Base-by-base conservation (phyloP, 1,140 invertebrate genomes). In the Bombus fervidus region DNA sequence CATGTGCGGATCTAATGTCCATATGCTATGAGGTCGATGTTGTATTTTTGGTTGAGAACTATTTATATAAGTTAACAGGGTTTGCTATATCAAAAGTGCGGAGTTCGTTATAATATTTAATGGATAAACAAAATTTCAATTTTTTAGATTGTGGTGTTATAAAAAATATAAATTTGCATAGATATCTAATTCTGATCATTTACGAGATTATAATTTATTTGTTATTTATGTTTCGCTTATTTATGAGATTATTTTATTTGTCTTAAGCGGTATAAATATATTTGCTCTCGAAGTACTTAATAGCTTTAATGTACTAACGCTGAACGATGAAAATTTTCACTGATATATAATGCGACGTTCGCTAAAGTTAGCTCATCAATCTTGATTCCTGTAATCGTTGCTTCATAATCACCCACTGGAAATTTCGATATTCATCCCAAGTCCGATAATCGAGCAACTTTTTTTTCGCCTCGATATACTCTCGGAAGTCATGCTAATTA, bases 361-460 rank as follows among this genome's bases (percentile, higher is more conserved):
- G 3, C 73, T 34, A 47, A 85, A 66, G 66, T 64, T 71, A 83
- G 25, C 64, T 74, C 59, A 18, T 74, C 72, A 39, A 22, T 64
- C 39, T 43, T 66, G 72, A 81, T 85, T 59, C 59, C 37, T 62
- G 77, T 66, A 83, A 86, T 79, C 83, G 64, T 66, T 82, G 76
- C 22, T 89, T 71, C 66, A 34, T 57, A 86, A 53, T 31, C 83
- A 66, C 34, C 78, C 31, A 3, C 62, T 28, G 41, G 47, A 59
- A 39, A 89, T 86, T 64, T 74, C 62, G 43, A 86, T 78, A 81
- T 85, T 81, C 76, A 39, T 71, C 43, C 18, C 12, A 62, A 37
- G 39, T 28, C 47, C 28, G 66, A 79, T 84, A 69, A 77, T 41
- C 73, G 75, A 62, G 22, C 64, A 31, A 71, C 25, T 79, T 34